A percentile compares a stretch with the other conserved stretches of the same genome.
Evolutionary conservation across 2,113 vertebrate genomes (phyloP).

Genomic region (Crotalus tigris): DNA sequence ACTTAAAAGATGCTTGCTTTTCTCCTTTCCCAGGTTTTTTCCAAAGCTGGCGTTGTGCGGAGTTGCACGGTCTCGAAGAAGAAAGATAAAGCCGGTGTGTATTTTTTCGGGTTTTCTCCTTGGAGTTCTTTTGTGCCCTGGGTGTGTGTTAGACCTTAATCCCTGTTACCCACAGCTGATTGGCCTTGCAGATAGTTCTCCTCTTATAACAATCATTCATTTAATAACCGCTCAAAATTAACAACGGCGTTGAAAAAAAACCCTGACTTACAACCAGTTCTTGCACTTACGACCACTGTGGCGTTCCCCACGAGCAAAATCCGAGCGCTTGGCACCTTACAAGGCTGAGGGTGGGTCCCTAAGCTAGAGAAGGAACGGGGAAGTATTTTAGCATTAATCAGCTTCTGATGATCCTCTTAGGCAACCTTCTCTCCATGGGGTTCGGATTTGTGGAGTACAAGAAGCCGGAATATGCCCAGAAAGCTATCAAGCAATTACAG

Average conservation of each 20-base stretch:
- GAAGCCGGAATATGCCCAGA: conserved; percentile 86
- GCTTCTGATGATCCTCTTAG: conserved; percentile 55
- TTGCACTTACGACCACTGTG: neutral
- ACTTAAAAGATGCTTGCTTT: neutral
- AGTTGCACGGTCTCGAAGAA: conserved; percentile 90
- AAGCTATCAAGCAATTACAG: conserved; percentile 87
- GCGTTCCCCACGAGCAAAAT: neutral
- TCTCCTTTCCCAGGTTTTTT: conserved; percentile 77
- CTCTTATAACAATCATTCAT: neutral
- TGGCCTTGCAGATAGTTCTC: neutral
- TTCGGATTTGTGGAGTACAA: conserved; percentile 93
- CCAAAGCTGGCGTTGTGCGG: conserved; percentile 82
- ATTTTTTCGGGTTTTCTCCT: neutral
- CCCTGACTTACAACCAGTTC: neutral
- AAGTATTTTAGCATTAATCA: neutral
- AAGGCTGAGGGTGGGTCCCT: neutral
- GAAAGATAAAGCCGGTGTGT: conserved; percentile 86
- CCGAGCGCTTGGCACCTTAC: neutral
- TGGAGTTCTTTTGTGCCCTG: neutral
- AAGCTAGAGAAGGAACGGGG: neutral
- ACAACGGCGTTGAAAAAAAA: neutral
- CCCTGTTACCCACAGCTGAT: neutral
- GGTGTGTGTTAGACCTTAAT: neutral
- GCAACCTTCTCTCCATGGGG: conserved; percentile 88
- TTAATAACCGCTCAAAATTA: neutral